phyloP scores from a whole-genome alignment of 2,888 invertebrate genomes.

The Limenitis camilla region DNA sequence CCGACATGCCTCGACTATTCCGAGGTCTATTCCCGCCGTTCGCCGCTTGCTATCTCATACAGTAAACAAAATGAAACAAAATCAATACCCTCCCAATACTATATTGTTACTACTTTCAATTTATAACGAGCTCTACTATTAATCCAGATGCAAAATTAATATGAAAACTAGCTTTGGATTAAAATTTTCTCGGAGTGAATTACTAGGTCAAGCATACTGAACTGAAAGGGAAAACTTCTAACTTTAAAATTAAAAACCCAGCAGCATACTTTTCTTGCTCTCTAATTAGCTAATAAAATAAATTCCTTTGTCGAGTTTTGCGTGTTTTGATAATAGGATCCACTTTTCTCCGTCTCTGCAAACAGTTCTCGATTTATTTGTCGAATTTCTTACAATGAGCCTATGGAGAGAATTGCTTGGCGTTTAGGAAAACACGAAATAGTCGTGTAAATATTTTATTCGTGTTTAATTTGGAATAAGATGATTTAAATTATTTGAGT shows the following conservation, averaged over 20 bases:
- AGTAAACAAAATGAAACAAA: slow-evolving; percentile 9
- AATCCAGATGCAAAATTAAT: neutral
- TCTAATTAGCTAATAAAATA: slow-evolving; percentile 14
- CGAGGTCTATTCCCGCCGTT: slow-evolving; percentile 29
- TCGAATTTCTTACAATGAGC: slow-evolving; percentile 35
- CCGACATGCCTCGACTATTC: slow-evolving; percentile 42
- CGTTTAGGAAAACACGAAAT: slow-evolving; percentile 33
- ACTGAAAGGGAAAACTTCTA: slow-evolving; percentile 9
- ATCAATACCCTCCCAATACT: slow-evolving; percentile 6
- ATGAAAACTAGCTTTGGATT: slow-evolving; percentile 1
- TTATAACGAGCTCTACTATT: slow-evolving; percentile 3
- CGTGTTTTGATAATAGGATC: slow-evolving; percentile 22
- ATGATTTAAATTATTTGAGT: slow-evolving; percentile 21
- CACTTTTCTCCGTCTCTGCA: slow-evolving; percentile 28
- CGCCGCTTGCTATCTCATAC: slow-evolving; percentile 26
- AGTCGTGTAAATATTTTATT: slow-evolving; percentile 35
- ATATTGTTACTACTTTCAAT: slow-evolving; percentile 8
- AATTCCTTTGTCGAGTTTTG: slow-evolving; percentile 12
- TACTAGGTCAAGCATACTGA: slow-evolving; percentile 14
- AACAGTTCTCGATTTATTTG: slow-evolving; percentile 36
- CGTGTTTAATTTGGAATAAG: slow-evolving; percentile 24
- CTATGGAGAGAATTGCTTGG: slow-evolving; percentile 29
- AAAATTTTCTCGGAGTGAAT: slow-evolving; percentile 7
- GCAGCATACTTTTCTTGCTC: slow-evolving; percentile 8
- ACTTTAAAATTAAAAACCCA: slow-evolving; percentile 7